Percentiles rank a stretch among this genome's conserved stretches.
Evolutionary conservation across 2,888 invertebrate genomes (phyloP).

Genomic region (Tryphoninae sp.): DNA sequence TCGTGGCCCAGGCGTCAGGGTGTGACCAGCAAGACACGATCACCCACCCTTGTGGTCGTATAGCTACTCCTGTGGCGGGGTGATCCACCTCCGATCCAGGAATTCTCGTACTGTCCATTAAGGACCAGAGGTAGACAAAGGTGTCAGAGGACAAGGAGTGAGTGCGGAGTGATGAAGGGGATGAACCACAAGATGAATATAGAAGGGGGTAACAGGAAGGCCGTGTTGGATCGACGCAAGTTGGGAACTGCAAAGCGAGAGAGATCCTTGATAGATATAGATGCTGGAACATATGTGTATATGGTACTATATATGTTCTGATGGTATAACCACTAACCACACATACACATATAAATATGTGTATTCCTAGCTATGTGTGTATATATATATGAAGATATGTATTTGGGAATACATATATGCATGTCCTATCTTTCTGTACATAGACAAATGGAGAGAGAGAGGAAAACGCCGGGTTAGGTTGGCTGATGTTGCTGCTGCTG

Average conservation of each 20-base stretch:
- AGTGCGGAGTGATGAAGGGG: conserved; percentile 13
- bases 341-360: not conserved
- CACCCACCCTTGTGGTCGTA: not conserved
- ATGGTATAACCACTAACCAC: not conserved
- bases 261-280: conserved; percentile 9
- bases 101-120: conserved; percentile 51
- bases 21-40: conserved; percentile 33
- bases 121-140: not conserved
- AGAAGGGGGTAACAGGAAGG: not conserved
- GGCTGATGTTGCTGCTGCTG: conserved; percentile 55
- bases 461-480: conserved; percentile 54
- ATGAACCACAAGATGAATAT: conserved; percentile 30
- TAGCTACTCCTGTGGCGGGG: conserved; percentile 10
- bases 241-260: conserved; percentile 3
- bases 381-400: conserved; percentile 18
- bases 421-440: conserved; percentile 18
- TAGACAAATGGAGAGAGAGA: conserved; percentile 41
- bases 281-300: not conserved
- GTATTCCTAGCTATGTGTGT: conserved; percentile 24
- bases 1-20: conserved; percentile 23
- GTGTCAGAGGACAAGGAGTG: not conserved
- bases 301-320: not conserved
- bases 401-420: not conserved
- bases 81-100: conserved; percentile 54
- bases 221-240: conserved; percentile 14